Base-by-base conservation (phyloP, 2,888 invertebrate genomes). In the Pediacus dermestoides region DNA sequence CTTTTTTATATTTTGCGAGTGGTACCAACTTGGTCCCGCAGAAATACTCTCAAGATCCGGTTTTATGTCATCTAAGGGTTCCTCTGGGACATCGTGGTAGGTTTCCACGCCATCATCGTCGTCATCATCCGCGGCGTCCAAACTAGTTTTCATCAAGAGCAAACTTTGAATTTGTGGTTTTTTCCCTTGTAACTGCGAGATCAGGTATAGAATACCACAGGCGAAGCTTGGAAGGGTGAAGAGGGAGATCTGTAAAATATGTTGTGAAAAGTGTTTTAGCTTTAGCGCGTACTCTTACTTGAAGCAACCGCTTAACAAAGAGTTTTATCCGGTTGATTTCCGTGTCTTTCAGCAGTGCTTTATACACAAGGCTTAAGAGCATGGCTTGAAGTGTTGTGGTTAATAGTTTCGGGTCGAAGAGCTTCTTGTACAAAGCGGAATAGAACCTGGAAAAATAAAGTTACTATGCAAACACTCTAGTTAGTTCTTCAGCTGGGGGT, bases 301-400 rank as follows among this genome's bases (percentile, higher is more conserved):
- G 86, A 6, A 93, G 70, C 37, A 91, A 70, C 14, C 93, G 73
- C 70, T 96, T 97, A 1, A 92, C 69, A 63, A 96, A 92, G 1
- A 92, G 85, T 61, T 83, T 78, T 0, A 88, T 77, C 31, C 97
- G 71, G 2, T 76, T 67, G 0, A 77, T 63, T 51, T 85, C 81
- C 3, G 72, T 72, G 71, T 99, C 97, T 45, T 78, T 81, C 58
- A 82, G 81, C 55, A 96, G 71, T 25, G 92, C 85, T 64, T 88
- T 87, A 70, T 84, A 93, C 11, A 95, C 68, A 38, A 97, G 77
- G 58, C 91, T 92, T 49, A 96, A 75, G 51, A 95, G 80, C 47
- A 92, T 78, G 1, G 90, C 84, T 30, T 81, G 80, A 57, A 82
- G 81, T 0, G 80, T 77, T 0, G 86, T 81, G 7, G 76, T 77